These are phyloP conservation scores for Spodoptera frugiperda DNA, from an alignment of 1,140 invertebrate species.

Conservation along the genomic window DNA sequence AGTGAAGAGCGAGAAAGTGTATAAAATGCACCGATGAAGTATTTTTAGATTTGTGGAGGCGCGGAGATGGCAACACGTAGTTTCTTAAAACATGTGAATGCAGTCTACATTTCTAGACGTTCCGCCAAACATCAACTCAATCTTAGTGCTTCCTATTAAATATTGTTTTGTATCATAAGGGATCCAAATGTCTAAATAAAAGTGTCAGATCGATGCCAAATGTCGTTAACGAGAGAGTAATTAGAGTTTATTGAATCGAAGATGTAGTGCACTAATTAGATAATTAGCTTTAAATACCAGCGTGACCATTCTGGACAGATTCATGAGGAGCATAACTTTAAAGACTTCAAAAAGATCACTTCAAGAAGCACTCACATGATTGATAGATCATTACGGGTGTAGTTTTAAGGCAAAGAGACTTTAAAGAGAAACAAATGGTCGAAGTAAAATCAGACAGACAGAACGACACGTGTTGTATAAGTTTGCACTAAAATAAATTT, in stretches of 20 bases:
- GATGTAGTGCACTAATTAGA: conserved; percentile 18
- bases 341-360: too few species aligned
- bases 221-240: conserved; percentile 41
- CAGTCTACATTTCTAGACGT: conserved; percentile 3
- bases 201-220: conserved; percentile 50
- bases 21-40: neutral
- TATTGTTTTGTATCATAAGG: conserved; percentile 47
- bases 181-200: conserved; percentile 52
- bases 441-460: too few species aligned
- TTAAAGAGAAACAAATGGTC: too few species aligned
- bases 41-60: conserved; percentile 4
- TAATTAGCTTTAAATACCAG: neutral
- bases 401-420: too few species aligned
- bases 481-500: too few species aligned
- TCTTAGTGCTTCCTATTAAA: conserved; percentile 45
- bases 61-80: neutral
- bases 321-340: neutral
- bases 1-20: neutral
- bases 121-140: neutral
- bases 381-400: too few species aligned
- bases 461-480: neutral
- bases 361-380: too few species aligned
- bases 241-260: conserved; percentile 15
- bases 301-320: neutral
- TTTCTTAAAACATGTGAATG: neutral